Evolutionary conservation across 2,888 invertebrate species (phyloP).

Genomic region (Pollenia griseotomentosa): DNA sequence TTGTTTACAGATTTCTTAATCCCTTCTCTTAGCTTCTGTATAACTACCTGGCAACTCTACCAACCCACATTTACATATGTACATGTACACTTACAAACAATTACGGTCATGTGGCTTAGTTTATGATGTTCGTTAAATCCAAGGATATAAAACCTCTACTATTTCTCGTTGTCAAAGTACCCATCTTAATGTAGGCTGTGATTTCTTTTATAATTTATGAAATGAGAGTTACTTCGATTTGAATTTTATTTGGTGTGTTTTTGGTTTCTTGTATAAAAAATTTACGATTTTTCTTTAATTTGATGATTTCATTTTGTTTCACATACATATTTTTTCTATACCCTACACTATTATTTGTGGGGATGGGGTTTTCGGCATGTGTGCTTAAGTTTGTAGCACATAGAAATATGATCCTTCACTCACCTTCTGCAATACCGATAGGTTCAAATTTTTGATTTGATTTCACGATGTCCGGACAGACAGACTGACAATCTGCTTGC

Average conservation of each 20-base stretch:
- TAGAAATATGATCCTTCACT: too few relatives aligned
- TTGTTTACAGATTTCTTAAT: too few relatives aligned
- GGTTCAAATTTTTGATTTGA: too few relatives aligned
- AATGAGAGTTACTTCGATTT: slow-evolving; percentile 12
- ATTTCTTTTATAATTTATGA: slow-evolving; percentile 4
- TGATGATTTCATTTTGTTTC: slow-evolving; percentile 33
- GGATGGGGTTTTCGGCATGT: neutral
- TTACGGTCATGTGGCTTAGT: slow-evolving; percentile 46
- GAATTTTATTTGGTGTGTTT: neutral
- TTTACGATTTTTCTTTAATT: slow-evolving; percentile 1
- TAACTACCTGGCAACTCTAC: neutral
- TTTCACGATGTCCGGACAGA: too few relatives aligned
- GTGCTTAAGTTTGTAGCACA: too few relatives aligned
- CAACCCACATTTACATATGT: neutral
- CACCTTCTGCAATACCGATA: too few relatives aligned
- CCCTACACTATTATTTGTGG: too few relatives aligned
- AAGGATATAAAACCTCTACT: slow-evolving; percentile 6
- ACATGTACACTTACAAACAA: slow-evolving; percentile 10
- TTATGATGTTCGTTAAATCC: slow-evolving; percentile 25
- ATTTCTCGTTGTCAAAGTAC: slow-evolving; percentile 16
- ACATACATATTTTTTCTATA: neutral
- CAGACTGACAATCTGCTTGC: too few relatives aligned
- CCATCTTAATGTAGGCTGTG: neutral
- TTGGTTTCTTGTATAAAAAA: neutral
- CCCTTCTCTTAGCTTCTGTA: too few relatives aligned